Evolutionary conservation across 1,140 invertebrate species (phyloP).

Genomic region (Oncopeltus fasciatus): DNA sequence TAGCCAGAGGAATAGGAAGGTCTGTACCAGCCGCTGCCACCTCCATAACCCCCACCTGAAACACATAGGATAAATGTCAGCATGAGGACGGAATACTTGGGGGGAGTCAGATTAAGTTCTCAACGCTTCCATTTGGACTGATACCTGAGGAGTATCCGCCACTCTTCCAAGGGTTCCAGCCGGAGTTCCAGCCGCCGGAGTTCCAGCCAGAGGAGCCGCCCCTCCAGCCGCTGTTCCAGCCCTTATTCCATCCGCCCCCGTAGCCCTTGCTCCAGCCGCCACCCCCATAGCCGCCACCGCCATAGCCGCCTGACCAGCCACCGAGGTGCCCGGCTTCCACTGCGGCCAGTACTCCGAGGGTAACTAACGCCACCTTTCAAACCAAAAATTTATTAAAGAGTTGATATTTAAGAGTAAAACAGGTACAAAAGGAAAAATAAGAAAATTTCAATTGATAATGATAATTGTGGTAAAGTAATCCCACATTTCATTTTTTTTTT

Average conservation of each 20-base stretch:
- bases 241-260: background rate
- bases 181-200: background rate
- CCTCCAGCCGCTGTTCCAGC: background rate
- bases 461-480: too few relatives aligned
- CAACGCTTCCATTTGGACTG: too few relatives aligned
- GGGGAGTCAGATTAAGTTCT: too few relatives aligned
- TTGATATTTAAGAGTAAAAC: too few relatives aligned
- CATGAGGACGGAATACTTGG: too few relatives aligned
- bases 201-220: background rate
- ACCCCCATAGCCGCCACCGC: background rate
- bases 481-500: too few relatives aligned
- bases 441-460: too few relatives aligned
- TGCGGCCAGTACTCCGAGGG: background rate
- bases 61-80: too few relatives aligned
- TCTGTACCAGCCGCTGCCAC: background rate
- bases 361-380: background rate
- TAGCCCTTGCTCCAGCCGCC: background rate
- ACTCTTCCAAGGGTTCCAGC: constrained; percentile 1
- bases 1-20: background rate
- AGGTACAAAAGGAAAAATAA: too few relatives aligned
- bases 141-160: too few relatives aligned
- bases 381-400: too few relatives aligned
- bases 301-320: background rate
- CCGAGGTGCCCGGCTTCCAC: background rate
- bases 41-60: too few relatives aligned